These are phyloP conservation scores for Chaenocephalus aceratus DNA, from an alignment of 2,113 vertebrate species.

Conservation along the genomic window DNA sequence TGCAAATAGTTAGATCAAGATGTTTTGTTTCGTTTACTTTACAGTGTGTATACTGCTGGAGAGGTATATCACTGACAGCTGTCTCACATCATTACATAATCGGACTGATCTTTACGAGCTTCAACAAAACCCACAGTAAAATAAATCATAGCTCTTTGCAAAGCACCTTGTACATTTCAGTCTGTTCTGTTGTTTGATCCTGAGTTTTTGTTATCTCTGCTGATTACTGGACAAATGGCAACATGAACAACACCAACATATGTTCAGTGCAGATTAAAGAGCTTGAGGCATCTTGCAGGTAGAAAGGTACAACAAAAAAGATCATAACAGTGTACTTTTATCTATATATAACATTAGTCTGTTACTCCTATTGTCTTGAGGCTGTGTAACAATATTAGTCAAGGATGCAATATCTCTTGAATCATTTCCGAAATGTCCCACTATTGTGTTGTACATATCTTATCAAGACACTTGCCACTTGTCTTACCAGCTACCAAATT, in stretches of 20 bases:
- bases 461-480: background rate
- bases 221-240: background rate
- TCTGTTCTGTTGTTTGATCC: background rate
- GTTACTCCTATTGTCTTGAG: background rate
- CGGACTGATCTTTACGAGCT: background rate
- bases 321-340: background rate
- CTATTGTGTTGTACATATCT: slow-evolving; percentile 10
- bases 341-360: too few species aligned
- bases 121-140: slow-evolving; percentile 2
- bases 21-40: background rate
- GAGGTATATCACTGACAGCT: background rate
- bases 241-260: background rate
- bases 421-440: slow-evolving; percentile 11
- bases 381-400: background rate
- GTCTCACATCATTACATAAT: background rate
- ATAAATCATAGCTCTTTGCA: background rate
- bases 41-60: background rate
- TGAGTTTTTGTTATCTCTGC: background rate
- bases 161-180: background rate
- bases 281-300: background rate
- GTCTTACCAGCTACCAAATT: slow-evolving; percentile 90
- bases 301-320: background rate
- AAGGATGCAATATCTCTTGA: background rate
- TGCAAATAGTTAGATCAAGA: background rate
- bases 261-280: background rate